phyloP scores from a whole-genome alignment of 2,888 invertebrate species.

The Drosophila paramelanica region DNA sequence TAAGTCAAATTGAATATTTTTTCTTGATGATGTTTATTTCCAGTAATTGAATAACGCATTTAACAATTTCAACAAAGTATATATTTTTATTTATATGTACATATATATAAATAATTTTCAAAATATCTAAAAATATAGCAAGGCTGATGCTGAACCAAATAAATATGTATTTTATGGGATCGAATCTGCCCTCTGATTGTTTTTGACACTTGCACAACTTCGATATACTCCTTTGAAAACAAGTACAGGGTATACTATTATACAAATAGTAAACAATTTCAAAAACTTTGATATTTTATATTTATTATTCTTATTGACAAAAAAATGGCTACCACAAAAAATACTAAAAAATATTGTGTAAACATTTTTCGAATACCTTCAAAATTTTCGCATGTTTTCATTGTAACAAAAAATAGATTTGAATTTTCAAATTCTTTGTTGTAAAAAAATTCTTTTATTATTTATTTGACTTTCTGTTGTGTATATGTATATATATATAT shows the following conservation, averaged over 20 bases:
- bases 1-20: no score
- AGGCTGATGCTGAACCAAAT: not conserved
- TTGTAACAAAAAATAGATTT: not conserved
- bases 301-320: not conserved
- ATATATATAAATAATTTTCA: not conserved
- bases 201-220: no score
- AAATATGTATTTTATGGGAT: not conserved
- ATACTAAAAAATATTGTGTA: not conserved
- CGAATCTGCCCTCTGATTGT: not conserved
- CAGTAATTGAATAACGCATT: no score
- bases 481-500: not conserved
- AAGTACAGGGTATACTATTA: no score
- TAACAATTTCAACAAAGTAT: not conserved
- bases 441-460: constrained; percentile 7
- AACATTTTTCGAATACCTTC: constrained; percentile 2
- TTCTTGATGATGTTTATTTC: not conserved
- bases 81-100: not conserved
- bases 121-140: no score
- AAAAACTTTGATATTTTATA: no score
- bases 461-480: constrained; percentile 15
- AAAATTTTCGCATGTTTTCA: constrained; percentile 11
- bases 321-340: constrained; percentile 3
- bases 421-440: not conserved
- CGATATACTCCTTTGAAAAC: no score
- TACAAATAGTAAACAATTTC: no score